These are phyloP conservation scores for Drosophila melanogaster DNA, from an alignment of 1,140 invertebrate genomes.

Conservation along the genomic window DNA sequence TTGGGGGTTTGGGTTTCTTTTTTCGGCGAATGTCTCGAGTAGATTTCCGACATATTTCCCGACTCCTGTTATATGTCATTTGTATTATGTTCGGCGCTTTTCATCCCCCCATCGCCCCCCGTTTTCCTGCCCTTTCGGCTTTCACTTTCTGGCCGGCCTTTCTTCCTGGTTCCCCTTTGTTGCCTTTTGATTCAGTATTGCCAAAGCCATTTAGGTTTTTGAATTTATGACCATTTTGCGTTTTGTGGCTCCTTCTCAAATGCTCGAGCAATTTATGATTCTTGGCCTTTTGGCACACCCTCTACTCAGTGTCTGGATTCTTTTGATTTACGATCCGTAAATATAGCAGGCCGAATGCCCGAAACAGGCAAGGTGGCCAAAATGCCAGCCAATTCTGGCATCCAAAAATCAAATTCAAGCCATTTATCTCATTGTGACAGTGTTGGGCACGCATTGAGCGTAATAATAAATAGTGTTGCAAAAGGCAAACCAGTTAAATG, in stretches of 20 bases:
- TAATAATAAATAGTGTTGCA: constrained; percentile 22
- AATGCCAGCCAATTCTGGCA: constrained; percentile 11
- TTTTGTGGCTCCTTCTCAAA: constrained; percentile 64
- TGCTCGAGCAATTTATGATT: constrained; percentile 61
- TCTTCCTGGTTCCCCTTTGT: constrained; percentile 33
- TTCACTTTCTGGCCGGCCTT: not conserved
- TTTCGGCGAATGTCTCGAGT: constrained; percentile 66
- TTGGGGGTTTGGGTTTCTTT: constrained; percentile 13
- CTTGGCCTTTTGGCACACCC: constrained; percentile 58
- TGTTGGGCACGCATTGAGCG: constrained; percentile 15
- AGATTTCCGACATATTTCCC: constrained; percentile 78
- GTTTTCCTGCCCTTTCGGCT: not conserved
- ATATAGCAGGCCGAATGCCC: constrained; percentile 2
- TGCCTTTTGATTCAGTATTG: constrained; percentile 54
- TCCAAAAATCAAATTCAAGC: constrained; percentile 20
- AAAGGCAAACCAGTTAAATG: constrained; percentile 4
- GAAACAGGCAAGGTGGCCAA: not conserved
- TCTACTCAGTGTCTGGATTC: constrained; percentile 10
- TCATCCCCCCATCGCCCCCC: not conserved
- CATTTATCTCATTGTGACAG: constrained; percentile 12
- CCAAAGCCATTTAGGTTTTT: constrained; percentile 71
- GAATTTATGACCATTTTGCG: constrained; percentile 78
- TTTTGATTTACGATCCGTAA: constrained; percentile 63
- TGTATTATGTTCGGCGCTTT: constrained; percentile 53
- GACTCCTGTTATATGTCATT: constrained; percentile 77